Evolutionary conservation across 92 coral and sea anemone genomes (phyloP).

Genomic region (Siderastrea radians): DNA sequence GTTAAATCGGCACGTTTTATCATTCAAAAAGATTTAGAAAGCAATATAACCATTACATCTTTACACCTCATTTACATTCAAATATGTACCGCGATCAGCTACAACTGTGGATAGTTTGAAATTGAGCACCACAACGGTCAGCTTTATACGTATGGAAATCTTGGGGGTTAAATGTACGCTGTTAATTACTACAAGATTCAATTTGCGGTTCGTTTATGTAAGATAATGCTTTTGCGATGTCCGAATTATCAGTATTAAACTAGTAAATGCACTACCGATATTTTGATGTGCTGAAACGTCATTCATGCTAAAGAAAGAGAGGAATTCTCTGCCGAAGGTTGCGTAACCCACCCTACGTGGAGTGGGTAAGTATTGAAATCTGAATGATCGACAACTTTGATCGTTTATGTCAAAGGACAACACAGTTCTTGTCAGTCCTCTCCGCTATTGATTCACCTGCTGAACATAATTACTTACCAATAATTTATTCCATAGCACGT

Average conservation of each 20-base stretch:
- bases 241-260: neutral
- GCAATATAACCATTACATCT: too few relatives aligned
- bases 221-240: neutral
- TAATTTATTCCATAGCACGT: constrained; percentile 21
- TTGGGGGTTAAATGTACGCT: neutral
- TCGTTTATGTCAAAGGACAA: neutral
- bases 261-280: too few relatives aligned
- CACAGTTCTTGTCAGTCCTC: neutral
- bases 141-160: too few relatives aligned
- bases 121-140: too few relatives aligned
- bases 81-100: too few relatives aligned
- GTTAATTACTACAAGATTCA: neutral
- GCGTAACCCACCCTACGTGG: neutral
- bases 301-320: neutral
- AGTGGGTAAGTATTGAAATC: neutral
- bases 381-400: neutral
- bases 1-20: too few relatives aligned
- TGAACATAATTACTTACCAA: neutral
- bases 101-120: too few relatives aligned
- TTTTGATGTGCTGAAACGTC: too few relatives aligned
- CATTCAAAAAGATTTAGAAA: too few relatives aligned
- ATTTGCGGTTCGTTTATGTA: neutral
- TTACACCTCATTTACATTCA: too few relatives aligned
- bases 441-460: constrained; percentile 4
- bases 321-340: neutral